phyloP scores from a whole-genome alignment of 1,140 invertebrate genomes.

The Vanessa tameamea region DNA sequence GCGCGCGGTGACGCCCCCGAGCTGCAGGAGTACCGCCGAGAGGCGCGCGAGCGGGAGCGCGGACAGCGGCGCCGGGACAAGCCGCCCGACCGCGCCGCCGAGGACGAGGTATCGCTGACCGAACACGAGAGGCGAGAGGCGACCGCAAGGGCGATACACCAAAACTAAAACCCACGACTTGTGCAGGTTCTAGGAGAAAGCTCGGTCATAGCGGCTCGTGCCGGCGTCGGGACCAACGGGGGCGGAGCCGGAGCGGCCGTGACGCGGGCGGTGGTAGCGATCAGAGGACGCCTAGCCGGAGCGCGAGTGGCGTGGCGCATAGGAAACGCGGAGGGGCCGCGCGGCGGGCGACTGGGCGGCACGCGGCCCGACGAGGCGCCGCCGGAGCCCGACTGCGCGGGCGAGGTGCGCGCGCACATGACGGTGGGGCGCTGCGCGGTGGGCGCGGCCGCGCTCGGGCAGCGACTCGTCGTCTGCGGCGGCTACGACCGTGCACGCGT shows the following conservation, averaged over 20 bases:
- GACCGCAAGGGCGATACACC: no score
- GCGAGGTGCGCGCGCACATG: slow-evolving; percentile 41
- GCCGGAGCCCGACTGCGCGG: slow-evolving; percentile 20
- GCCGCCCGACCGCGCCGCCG: slow-evolving; percentile 81
- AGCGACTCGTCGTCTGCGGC: slow-evolving; percentile 79
- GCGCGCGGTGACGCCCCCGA: slow-evolving; percentile 75
- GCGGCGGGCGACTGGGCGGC: slow-evolving; percentile 37
- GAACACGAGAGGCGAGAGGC: no score
- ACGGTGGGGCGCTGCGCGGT: slow-evolving; percentile 51
- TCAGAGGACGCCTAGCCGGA: slow-evolving; percentile 40
- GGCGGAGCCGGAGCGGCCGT: slow-evolving; percentile 25
- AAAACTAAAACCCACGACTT: no score
- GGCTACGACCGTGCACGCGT: slow-evolving; percentile 94
- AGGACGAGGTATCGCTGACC: slow-evolving; percentile 1
- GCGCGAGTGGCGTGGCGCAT: slow-evolving; percentile 41
- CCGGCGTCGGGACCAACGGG: slow-evolving; percentile 22
- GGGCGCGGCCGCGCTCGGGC: slow-evolving; percentile 81
- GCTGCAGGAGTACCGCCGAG: slow-evolving; percentile 85
- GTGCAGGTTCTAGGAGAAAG: slow-evolving; percentile 21
- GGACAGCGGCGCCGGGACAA: slow-evolving; percentile 85
- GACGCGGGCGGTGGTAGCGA: slow-evolving; percentile 36
- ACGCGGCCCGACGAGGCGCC: slow-evolving; percentile 18
- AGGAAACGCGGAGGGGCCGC: slow-evolving; percentile 35
- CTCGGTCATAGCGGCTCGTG: slow-evolving; percentile 26
- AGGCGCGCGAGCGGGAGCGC: slow-evolving; percentile 84